These are phyloP conservation scores for Incurvaria masculella DNA, from an alignment of 2,888 invertebrate genomes.

Conservation along the genomic window DNA sequence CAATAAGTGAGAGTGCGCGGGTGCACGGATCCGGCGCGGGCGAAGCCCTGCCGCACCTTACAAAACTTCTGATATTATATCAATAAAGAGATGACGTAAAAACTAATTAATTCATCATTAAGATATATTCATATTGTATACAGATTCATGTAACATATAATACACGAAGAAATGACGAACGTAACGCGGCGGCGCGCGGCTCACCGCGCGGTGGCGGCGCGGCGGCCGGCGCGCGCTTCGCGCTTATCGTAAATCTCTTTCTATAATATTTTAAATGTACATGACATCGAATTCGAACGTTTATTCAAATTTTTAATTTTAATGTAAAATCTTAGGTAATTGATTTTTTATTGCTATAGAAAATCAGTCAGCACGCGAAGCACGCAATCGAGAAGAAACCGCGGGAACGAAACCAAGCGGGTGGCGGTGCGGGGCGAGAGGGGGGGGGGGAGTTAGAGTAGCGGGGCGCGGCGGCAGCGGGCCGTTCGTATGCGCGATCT, in stretches of 20 bases:
- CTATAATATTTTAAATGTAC: constrained; percentile 56
- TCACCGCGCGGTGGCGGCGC: constrained; percentile 30
- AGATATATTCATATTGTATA: constrained; percentile 58
- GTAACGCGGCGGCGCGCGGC: constrained; percentile 38
- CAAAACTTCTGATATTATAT: constrained; percentile 55
- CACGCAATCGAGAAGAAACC: constrained; percentile 60
- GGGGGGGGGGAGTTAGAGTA: constrained; percentile 23
- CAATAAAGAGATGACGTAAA: constrained; percentile 57
- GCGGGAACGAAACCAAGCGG: constrained; percentile 55
- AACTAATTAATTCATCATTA: constrained; percentile 56
- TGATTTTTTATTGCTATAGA: constrained; percentile 60
- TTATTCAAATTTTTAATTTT: constrained; percentile 58
- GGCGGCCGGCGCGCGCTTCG: constrained; percentile 38
- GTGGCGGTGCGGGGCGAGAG: constrained; percentile 39
- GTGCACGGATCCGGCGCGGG: constrained; percentile 56
- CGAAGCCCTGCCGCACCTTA: constrained; percentile 52
- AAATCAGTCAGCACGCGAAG: constrained; percentile 61
- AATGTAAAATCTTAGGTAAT: constrained; percentile 60
- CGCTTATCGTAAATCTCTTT: constrained; percentile 53
- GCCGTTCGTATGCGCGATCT: background rate
- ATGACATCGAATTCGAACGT: constrained; percentile 59
- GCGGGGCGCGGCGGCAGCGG: constrained; percentile 20
- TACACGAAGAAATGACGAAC: constrained; percentile 60
- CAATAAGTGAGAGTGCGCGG: constrained; percentile 59
- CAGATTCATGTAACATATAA: constrained; percentile 65